Evolutionary conservation across 2,888 invertebrate species (phyloP).

Genomic region (Andrena bicolor): DNA sequence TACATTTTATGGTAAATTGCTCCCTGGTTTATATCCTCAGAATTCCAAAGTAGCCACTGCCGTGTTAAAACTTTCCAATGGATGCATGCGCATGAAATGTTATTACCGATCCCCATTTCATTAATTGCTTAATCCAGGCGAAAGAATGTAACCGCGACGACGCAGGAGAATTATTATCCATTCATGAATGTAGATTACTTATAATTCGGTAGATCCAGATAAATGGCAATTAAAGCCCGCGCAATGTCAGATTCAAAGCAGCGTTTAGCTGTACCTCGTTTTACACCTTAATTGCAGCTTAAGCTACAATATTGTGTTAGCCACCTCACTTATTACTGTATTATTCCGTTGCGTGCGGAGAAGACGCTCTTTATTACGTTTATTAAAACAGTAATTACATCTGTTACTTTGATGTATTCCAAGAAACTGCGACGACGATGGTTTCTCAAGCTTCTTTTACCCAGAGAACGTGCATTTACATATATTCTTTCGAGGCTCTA

Average conservation of each 20-base stretch:
- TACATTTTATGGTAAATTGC: background rate
- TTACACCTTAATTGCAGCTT: conserved; percentile 4
- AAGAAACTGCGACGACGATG: background rate
- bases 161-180: conserved; percentile 3
- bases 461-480: too few species aligned
- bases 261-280: conserved; percentile 6
- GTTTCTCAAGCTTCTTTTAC: background rate
- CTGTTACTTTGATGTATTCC: background rate
- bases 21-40: background rate
- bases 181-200: background rate
- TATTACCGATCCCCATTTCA: conserved; percentile 1
- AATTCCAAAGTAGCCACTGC: background rate
- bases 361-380: background rate
- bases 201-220: conserved; percentile 9
- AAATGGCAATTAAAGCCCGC: conserved; percentile 1
- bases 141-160: conserved; percentile 1
- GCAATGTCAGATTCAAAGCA: background rate
- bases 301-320: background rate
- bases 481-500: background rate
- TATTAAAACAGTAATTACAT: background rate
- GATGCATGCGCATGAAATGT: conserved; percentile 3
- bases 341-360: background rate
- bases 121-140: background rate
- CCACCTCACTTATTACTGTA: background rate
- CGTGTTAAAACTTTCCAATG: conserved; percentile 18